Conservation (phyloP, 2,113 vertebrate genomes). For the Erythrocercus mccallii region DNA sequence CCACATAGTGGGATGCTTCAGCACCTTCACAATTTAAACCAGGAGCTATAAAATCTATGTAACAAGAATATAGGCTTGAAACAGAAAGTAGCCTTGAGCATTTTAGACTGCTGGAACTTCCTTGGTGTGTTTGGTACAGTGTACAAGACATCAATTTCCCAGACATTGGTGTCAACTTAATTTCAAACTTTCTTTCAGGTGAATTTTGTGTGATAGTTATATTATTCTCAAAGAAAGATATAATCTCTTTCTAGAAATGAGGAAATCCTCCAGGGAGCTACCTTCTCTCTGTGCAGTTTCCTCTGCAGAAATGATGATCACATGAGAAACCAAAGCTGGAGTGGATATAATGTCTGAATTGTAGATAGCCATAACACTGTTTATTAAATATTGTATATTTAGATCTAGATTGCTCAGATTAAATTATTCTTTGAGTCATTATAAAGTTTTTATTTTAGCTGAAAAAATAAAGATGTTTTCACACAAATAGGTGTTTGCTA, state of each 20-base stretch:
- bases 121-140: neutral
- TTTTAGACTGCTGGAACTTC: neutral
- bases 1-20: neutral
- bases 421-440: neutral
- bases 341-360: neutral
- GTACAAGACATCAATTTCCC: neutral
- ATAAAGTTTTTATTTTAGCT: neutral
- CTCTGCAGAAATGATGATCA: neutral
- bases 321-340: neutral
- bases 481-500: neutral
- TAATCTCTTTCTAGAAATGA: neutral
- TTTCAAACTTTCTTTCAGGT: neutral
- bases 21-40: neutral
- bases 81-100: neutral
- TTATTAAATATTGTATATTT: neutral
- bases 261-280: neutral
- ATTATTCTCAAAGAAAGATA: neutral
- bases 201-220: neutral
- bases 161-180: neutral
- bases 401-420: neutral
- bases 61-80: neutral
- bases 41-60: neutral
- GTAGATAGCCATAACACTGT: neutral
- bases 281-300: neutral
- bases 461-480: neutral